phyloP scores from a whole-genome alignment of 2,888 invertebrate species.

The Drosophila engyochracea region DNA sequence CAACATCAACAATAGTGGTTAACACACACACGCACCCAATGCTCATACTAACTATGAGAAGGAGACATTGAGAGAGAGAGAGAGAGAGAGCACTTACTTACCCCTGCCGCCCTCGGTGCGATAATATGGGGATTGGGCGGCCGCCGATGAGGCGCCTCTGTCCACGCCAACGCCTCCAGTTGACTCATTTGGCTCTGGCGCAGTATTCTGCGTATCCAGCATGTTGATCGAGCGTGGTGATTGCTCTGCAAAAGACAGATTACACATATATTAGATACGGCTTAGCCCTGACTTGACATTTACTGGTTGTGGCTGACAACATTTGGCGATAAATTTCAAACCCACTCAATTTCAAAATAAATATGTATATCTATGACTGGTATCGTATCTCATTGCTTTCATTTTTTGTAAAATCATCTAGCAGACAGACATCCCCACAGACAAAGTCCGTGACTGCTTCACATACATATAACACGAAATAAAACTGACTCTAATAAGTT shows the following conservation, averaged over 20 bases:
- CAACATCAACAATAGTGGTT: constrained; percentile 22
- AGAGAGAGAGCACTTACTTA: constrained; percentile 90
- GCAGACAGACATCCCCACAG: neutral
- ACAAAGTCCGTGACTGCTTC: neutral
- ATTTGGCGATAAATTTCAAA: neutral
- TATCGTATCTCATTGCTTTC: neutral
- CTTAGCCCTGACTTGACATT: neutral
- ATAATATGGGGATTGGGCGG: constrained; percentile 82
- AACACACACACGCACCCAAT: constrained; percentile 16
- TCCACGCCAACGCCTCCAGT: constrained; percentile 31
- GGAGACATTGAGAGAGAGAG: neutral
- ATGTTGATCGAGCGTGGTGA: constrained; percentile 89
- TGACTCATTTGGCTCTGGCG: constrained; percentile 83
- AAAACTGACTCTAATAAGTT: neutral
- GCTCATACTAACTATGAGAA: neutral
- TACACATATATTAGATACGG: neutral
- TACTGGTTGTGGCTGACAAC: neutral
- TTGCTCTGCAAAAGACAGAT: constrained; percentile 87
- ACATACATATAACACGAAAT: neutral
- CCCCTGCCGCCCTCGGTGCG: constrained; percentile 89
- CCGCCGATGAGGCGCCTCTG: constrained; percentile 55
- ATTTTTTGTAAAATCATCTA: neutral
- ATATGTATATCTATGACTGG: neutral
- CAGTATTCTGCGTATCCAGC: constrained; percentile 85
- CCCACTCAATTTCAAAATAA: neutral